Evolutionary conservation across 1,140 invertebrate species (phyloP).

Genomic region (Lucilia sericata): DNA sequence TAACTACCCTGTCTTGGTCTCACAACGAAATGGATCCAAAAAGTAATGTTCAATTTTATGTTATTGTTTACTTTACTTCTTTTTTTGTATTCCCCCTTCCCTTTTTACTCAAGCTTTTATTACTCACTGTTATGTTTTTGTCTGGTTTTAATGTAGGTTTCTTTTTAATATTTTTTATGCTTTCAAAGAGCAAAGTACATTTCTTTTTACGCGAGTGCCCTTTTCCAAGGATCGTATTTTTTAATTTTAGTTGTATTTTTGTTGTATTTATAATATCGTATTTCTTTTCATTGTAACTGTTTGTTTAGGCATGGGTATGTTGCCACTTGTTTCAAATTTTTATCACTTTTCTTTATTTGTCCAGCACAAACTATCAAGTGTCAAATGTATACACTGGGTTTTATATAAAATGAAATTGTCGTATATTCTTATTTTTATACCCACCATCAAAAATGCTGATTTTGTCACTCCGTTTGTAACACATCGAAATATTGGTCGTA

Average conservation of each 20-base stretch:
- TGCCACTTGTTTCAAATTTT: slow-evolving; percentile 13
- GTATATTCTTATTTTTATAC: too few relatives aligned
- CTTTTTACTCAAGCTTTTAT: not conserved
- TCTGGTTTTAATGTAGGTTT: not conserved
- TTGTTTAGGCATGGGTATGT: slow-evolving; percentile 25
- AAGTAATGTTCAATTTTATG: slow-evolving; percentile 43
- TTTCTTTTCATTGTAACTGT: slow-evolving; percentile 38
- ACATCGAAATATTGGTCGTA: too few relatives aligned
- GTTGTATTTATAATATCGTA: slow-evolving; percentile 19
- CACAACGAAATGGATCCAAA: slow-evolving; percentile 47
- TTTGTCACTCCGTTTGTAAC: too few relatives aligned
- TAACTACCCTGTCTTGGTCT: slow-evolving; percentile 15
- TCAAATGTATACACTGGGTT: not conserved
- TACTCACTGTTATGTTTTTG: slow-evolving; percentile 18
- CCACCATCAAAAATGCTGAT: too few relatives aligned
- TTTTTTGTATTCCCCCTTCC: not conserved
- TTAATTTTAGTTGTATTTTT: not conserved
- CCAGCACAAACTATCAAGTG: slow-evolving; percentile 27
- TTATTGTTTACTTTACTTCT: slow-evolving; percentile 8
- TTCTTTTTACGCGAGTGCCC: not conserved
- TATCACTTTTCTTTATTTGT: not conserved
- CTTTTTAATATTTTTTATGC: not conserved
- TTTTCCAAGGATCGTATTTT: slow-evolving; percentile 26
- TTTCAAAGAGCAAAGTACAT: slow-evolving; percentile 14
- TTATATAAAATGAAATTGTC: too few relatives aligned